Base-by-base conservation (phyloP, 2,113 vertebrate genomes). In the Myrmecophaga tridactyla region DNA sequence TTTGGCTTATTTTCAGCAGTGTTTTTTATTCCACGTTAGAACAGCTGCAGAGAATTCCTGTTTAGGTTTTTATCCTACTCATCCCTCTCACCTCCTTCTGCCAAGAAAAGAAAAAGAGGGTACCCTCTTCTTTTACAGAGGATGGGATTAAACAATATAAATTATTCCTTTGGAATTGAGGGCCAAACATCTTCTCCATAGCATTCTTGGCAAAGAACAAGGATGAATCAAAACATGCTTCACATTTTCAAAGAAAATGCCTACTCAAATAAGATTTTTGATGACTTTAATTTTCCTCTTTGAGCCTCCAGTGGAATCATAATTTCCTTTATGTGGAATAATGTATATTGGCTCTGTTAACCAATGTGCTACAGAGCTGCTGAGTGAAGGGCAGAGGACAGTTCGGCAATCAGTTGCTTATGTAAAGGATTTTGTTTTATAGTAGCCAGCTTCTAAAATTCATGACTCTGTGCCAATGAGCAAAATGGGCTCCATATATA, bases 231-330 rank as follows among this genome's bases (percentile, higher is more conserved):
- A 88, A 69, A 51, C 12, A 0, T 63, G 89, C 69, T 6, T 11
- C 23, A 25, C 58, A 25, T 82, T 96, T 97, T 97, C 95, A 97
- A 96, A 97, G 89, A 93, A 73, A 97, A 78, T 39, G 85, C 43
- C 75, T 90, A 62, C 78, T 81, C 18, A 15, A 90, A 75, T 92
- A 91, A 82, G 7, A 73, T 89, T 94, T 95, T 96, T 86, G 95
- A 39, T 70, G 93, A 94, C 67, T 96, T 97, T 96, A 97, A 97
- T 97, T 96, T 90, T 86, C 89, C 70, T 48, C 90, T 96, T 73
- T 48, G 87, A 91, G 92, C 94, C 97, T 96, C 80, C 93, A 76
- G 56, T 80, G 21, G 41, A 51, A 87, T 84, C 88, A 94, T 62
- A 63, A 95, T 97, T 95, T 90, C 83, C 78, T 97, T 97, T 94